These are phyloP conservation scores for Acanthopagrus latus DNA, from an alignment of 2,797 vertebrate species.

Conservation along the genomic window DNA sequence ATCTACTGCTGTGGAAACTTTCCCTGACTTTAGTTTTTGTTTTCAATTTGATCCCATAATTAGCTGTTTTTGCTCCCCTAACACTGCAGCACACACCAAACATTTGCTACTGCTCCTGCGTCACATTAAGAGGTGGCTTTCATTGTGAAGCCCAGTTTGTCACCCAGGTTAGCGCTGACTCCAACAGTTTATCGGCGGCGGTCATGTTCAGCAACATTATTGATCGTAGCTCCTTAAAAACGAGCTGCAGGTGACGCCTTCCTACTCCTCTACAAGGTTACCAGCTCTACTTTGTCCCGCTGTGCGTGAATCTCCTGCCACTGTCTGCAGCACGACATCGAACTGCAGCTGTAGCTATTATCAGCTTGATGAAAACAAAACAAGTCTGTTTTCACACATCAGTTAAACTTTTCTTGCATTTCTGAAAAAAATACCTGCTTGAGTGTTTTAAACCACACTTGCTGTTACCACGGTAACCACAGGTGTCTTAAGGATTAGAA, in stretches of 20 bases:
- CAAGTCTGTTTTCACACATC: neutral
- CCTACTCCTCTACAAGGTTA: neutral
- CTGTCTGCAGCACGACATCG: neutral
- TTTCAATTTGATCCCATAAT: neutral
- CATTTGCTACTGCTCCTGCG: neutral
- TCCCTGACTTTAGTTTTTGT: too few species aligned
- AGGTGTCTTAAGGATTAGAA: neutral
- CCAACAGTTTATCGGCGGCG: neutral
- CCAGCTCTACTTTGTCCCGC: neutral
- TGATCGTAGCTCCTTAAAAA: too few species aligned
- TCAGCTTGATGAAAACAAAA: neutral
- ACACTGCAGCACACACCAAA: neutral
- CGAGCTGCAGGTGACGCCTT: neutral
- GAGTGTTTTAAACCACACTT: neutral
- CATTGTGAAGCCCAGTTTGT: neutral
- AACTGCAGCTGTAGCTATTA: neutral
- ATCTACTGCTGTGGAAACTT: too few species aligned
- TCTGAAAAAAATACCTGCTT: neutral
- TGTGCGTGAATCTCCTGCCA: neutral
- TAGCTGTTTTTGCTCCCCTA: neutral
- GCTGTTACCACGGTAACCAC: constrained; percentile 5
- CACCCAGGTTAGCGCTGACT: neutral
- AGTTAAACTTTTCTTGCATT: neutral
- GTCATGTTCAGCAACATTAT: neutral
- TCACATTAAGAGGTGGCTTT: neutral